Percentiles rank a stretch among this genome's conserved stretches.
Conservation (phyloP, 2,888 invertebrate genomes). For the Melitaea athalia region DNA sequence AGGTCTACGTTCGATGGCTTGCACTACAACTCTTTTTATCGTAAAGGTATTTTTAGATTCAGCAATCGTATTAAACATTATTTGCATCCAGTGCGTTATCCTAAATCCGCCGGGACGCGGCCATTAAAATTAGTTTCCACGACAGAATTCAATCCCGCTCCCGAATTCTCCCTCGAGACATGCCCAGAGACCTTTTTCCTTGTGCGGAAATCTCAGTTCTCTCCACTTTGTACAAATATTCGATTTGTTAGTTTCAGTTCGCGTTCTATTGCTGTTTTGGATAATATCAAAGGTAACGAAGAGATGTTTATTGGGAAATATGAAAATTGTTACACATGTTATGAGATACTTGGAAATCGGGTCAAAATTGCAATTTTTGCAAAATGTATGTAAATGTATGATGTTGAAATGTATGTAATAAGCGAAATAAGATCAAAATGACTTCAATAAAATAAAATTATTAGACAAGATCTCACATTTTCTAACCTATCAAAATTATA, state of each 20-base stretch:
- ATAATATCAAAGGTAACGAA: conserved; percentile 10
- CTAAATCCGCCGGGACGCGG: conserved; percentile 11
- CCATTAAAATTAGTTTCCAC: conserved; percentile 65
- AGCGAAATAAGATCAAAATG: too few species aligned
- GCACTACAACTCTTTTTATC: not conserved
- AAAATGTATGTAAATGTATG: too few species aligned
- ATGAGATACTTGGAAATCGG: not conserved
- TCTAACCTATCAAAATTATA: too few species aligned
- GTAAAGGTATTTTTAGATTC: not conserved
- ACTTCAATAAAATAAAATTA: too few species aligned
- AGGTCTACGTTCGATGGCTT: too few species aligned
- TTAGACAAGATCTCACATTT: too few species aligned
- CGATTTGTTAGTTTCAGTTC: conserved; percentile 32
- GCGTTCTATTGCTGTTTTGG: conserved; percentile 36
- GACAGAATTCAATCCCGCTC: conserved; percentile 57
- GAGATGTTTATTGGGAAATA: conserved; percentile 12
- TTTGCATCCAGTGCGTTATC: not conserved
- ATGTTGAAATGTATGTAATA: too few species aligned
- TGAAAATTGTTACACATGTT: not conserved
- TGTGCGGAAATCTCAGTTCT: conserved; percentile 28
- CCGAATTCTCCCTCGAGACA: conserved; percentile 45
- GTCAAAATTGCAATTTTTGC: too few species aligned
- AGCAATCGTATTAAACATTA: not conserved
- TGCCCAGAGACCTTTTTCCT: conserved; percentile 33
- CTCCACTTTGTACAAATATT: conserved; percentile 36